Conservation (phyloP, 2,113 vertebrate genomes). For the Grammomys surdaster region DNA sequence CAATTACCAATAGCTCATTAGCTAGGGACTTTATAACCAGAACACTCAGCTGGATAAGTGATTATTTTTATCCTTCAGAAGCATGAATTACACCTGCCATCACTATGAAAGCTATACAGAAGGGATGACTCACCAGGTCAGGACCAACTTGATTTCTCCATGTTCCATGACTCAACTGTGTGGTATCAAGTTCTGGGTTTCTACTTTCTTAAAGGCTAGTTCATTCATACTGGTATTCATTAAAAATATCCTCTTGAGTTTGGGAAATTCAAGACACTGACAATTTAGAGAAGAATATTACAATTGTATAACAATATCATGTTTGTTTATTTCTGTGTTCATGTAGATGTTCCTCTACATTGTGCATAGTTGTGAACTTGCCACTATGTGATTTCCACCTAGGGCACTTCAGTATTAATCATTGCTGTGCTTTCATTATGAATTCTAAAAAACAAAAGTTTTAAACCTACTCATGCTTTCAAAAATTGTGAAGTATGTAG, state of each 20-base stretch:
- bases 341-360: not conserved
- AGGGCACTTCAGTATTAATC: not conserved
- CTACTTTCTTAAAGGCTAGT: not conserved
- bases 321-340: too few relatives aligned
- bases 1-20: not conserved
- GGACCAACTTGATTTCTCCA: not conserved
- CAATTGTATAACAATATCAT: not conserved
- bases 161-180: not conserved
- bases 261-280: not conserved
- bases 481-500: slow-evolving; percentile 23
- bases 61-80: not conserved
- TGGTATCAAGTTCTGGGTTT: not conserved
- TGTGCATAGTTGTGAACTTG: too few relatives aligned
- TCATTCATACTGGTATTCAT: not conserved
- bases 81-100: not conserved
- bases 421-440: not conserved
- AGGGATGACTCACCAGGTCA: not conserved
- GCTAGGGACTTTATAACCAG: not conserved
- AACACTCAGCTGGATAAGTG: not conserved
- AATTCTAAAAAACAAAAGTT: not conserved
- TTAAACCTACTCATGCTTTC: slow-evolving; percentile 6
- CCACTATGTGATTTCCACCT: not conserved
- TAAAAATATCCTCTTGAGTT: slow-evolving; percentile 30
- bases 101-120: not conserved
- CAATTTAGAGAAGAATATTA: slow-evolving; percentile 32